Conservation (phyloP, 2,888 invertebrate species). For the Andrena praecox region DNA sequence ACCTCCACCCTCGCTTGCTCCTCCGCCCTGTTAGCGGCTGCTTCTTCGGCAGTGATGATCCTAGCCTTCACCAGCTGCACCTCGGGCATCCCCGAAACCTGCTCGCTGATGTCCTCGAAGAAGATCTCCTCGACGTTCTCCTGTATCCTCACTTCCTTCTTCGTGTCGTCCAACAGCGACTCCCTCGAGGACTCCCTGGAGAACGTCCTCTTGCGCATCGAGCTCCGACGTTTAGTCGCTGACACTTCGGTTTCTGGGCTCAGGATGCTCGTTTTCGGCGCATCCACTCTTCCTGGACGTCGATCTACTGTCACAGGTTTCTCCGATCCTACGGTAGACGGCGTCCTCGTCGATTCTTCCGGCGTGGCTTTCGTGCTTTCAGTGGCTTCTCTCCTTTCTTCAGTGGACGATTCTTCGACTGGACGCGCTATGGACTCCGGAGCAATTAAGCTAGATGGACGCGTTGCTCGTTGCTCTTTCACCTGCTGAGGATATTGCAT, state of each 20-base stretch:
- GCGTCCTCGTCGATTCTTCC: conserved; percentile 11
- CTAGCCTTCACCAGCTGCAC: conserved; percentile 77
- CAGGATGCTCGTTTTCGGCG: not conserved
- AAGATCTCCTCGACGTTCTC: conserved; percentile 72
- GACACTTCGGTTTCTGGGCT: conserved; percentile 22
- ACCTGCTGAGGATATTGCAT: not conserved
- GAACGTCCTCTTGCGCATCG: conserved; percentile 59
- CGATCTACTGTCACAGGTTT: not conserved
- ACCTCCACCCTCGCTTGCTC: conserved; percentile 75
- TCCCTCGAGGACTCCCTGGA: conserved; percentile 71
- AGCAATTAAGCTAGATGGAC: conserved; percentile 41
- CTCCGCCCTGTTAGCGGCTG: conserved; percentile 81
- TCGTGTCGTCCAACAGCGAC: conserved; percentile 66
- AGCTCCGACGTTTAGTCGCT: conserved; percentile 63
- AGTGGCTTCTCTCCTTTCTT: not conserved
- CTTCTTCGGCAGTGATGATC: conserved; percentile 80
- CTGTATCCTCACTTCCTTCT: conserved; percentile 75
- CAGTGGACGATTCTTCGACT: not conserved
- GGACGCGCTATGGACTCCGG: not conserved
- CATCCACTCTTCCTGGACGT: not conserved
- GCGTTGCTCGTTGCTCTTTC: conserved; percentile 41
- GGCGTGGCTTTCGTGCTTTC: not conserved
- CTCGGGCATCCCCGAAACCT: conserved; percentile 62
- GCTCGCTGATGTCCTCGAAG: conserved; percentile 69
- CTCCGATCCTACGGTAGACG: conserved; percentile 10